Base-by-base conservation (phyloP, 1,140 invertebrate genomes). In the Papilio helenus region DNA sequence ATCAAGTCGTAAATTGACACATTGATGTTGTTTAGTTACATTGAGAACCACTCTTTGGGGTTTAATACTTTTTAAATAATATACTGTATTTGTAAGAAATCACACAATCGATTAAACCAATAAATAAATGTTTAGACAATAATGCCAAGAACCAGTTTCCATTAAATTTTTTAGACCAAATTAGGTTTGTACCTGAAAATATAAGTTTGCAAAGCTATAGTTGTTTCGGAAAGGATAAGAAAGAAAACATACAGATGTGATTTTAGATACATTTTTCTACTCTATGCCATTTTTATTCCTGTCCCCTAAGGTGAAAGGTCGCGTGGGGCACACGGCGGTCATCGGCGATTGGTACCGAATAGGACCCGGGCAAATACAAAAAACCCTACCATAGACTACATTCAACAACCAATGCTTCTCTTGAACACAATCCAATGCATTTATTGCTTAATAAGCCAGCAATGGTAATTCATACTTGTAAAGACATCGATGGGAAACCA, bases 221-320 rank as follows among this genome's bases (percentile, higher is more conserved):
- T 46, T 10, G 10, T 14, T 46, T 46, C 44, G 44, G 12, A 12
- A 46, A 46, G 10, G 10, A 46, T 12, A 46, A 49, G 16, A 49
- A 16, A 49, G 8, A 55, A 55, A n/a, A 20, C 8, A 55, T 55
- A 20, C 5, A 55, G 20, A 55, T 20, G 18, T 7, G 9, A 55
- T 9, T 16, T 49, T 7, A 49, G 16, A 49, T 16, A 49, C 1
- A 18, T 18, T 16, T n/a, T 18, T 34, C 79, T 58, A 82, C 81
- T 88, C 85, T 16, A 87, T 79, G 5, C n/a, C n/a, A 79, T 65
- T 78, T 72, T 29, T 10, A 88, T 83, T 90, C 80, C 79, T 61
- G 84, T 89, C 88, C 91, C 90, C 90, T 91, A 89, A 92, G 91
- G 90, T 93, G 88, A 93, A 92, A 94, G 91, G 91, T 92, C 91